Conservation (phyloP, 2,113 vertebrate genomes). For the Petrocephalus zakoni region DNA sequence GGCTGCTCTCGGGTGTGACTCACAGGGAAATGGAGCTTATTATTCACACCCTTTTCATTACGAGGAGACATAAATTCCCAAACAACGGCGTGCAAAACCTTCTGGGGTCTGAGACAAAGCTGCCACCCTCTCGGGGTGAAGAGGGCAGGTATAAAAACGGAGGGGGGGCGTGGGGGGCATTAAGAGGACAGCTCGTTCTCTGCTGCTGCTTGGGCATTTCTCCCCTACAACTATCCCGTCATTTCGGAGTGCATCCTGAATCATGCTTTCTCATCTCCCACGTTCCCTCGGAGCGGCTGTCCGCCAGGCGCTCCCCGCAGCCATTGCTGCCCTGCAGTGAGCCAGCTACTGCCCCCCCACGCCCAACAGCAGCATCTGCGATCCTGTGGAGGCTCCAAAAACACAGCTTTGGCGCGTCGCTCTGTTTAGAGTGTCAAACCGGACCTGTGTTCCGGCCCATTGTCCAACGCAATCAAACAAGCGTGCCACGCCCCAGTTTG, state of each 20-base stretch:
- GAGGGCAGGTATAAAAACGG: background rate
- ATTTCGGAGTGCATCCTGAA: background rate
- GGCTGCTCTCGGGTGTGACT: background rate
- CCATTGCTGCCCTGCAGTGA: background rate
- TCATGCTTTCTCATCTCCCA: background rate
- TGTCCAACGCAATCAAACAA: background rate
- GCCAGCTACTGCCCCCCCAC: background rate
- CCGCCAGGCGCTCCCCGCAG: background rate
- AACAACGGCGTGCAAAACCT: background rate
- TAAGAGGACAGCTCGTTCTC: background rate
- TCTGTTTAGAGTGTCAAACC: background rate
- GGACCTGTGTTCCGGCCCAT: background rate
- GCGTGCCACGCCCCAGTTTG: background rate
- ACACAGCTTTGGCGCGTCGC: background rate
- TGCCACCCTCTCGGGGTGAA: background rate
- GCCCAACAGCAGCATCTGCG: background rate
- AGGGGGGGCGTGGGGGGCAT: background rate
- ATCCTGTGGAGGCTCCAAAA: background rate
- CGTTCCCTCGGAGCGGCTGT: no score
- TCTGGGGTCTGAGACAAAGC: background rate
- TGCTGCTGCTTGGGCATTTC: background rate
- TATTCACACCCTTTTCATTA: background rate
- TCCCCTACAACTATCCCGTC: background rate
- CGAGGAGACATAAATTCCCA: conserved; percentile 3
- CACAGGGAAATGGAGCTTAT: background rate